Conservation (phyloP, 2,797 vertebrate species). For the Leuciscus waleckii region DNA sequence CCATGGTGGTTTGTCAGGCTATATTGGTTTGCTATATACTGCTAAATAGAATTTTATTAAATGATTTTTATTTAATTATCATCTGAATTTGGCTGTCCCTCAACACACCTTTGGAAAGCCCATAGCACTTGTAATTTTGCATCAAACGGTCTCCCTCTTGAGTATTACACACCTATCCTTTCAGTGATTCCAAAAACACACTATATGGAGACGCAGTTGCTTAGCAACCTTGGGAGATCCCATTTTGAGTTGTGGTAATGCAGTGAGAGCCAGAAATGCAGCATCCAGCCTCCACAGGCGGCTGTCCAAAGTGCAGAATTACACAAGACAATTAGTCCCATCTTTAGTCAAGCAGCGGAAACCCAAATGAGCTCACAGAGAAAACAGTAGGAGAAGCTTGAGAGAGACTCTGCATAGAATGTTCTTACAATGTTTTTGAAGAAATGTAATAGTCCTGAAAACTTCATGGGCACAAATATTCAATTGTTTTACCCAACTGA, state of each 20-base stretch:
- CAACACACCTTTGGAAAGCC: constrained; percentile 25
- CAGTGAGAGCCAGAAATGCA: constrained; percentile 50
- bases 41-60: constrained; percentile 1
- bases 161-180: constrained; percentile 51
- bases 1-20: neutral
- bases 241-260: constrained; percentile 54
- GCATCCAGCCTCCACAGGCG: constrained; percentile 37
- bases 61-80: constrained; percentile 28
- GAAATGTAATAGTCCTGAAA: neutral
- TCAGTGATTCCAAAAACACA: constrained; percentile 53
- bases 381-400: constrained; percentile 2
- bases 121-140: constrained; percentile 27
- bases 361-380: neutral
- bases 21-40: neutral
- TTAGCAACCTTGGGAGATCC: constrained; percentile 63
- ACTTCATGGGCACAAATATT: neutral
- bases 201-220: constrained; percentile 60
- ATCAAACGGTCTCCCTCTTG: constrained; percentile 43
- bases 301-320: constrained; percentile 39
- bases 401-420: neutral
- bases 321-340: constrained; percentile 50
- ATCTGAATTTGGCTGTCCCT: constrained; percentile 12
- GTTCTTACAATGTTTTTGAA: neutral
- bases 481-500: neutral
- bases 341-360: constrained; percentile 37